Evolutionary conservation across 2,797 vertebrate species (phyloP).

Genomic region (Propithecus perrieri): DNA sequence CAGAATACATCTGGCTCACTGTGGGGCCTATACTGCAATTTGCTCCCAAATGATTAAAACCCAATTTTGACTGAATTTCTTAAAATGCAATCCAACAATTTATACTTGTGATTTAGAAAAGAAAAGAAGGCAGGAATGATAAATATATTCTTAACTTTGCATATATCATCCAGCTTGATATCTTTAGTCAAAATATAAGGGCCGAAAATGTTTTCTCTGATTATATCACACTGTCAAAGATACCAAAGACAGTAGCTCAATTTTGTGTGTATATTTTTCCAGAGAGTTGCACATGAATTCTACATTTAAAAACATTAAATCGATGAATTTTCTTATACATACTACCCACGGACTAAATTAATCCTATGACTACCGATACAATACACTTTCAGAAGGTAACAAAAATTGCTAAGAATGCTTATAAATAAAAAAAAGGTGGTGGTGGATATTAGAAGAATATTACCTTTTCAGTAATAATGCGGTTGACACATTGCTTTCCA

Average conservation of each 20-base stretch:
- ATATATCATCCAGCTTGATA: not conserved
- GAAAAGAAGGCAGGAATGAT: not conserved
- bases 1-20: not conserved
- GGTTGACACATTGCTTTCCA: slow-evolving; percentile 96
- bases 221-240: not conserved
- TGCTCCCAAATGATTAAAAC: not conserved
- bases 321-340: not conserved
- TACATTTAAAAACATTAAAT: slow-evolving; percentile 28
- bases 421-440: not conserved
- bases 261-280: not conserved
- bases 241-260: not conserved
- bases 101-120: not conserved
- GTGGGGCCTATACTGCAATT: not conserved
- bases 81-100: not conserved
- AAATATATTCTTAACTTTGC: slow-evolving; percentile 1
- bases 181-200: not conserved
- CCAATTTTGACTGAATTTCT: not conserved
- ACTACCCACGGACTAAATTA: slow-evolving; percentile 3
- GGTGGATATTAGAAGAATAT: not conserved
- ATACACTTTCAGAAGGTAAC: not conserved
- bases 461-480: slow-evolving; percentile 99
- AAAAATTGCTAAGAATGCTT: not conserved
- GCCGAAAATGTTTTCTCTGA: not conserved
- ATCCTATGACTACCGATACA: not conserved
- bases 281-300: not conserved